phyloP scores from a whole-genome alignment of 2,797 vertebrate genomes.

The Sebastes variabilis region DNA sequence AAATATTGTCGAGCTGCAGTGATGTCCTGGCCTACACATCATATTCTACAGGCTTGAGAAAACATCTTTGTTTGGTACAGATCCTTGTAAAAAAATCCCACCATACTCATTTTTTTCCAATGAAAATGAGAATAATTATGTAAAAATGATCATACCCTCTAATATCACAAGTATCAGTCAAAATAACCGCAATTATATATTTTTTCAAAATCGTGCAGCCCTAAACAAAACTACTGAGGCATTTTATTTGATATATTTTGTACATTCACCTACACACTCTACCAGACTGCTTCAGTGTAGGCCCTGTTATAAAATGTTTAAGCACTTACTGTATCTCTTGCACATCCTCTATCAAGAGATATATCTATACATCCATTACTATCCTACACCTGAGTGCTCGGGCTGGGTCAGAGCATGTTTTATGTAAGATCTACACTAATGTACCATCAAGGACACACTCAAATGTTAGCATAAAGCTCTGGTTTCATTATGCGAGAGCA shows the following conservation, averaged over 20 bases:
- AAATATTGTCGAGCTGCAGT: too few relatives aligned
- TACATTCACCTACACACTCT: not conserved
- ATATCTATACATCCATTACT: constrained; percentile 48
- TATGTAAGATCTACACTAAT: constrained; percentile 48
- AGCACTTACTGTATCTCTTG: not conserved
- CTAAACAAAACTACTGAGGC: not conserved
- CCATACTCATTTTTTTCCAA: too few relatives aligned
- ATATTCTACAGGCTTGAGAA: too few relatives aligned
- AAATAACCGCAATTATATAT: too few relatives aligned
- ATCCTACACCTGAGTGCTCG: constrained; percentile 47
- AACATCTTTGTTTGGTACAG: too few relatives aligned
- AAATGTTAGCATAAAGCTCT: constrained; percentile 15
- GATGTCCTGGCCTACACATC: too few relatives aligned
- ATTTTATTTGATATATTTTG: constrained; percentile 3
- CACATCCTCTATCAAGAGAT: constrained; percentile 6
- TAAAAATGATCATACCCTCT: too few relatives aligned
- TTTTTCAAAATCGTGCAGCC: too few relatives aligned
- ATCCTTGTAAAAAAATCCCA: too few relatives aligned
- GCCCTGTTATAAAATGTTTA: constrained; percentile 3
- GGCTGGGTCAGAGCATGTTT: constrained; percentile 47
- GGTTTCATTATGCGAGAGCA: constrained; percentile 23
- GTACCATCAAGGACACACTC: constrained; percentile 1
- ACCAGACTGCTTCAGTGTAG: not conserved
- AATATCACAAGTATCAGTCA: too few relatives aligned
- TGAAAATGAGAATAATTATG: too few relatives aligned